Evolutionary conservation across 2,113 vertebrate species (phyloP).

Genomic region (Thalassarche chlororhynchos): DNA sequence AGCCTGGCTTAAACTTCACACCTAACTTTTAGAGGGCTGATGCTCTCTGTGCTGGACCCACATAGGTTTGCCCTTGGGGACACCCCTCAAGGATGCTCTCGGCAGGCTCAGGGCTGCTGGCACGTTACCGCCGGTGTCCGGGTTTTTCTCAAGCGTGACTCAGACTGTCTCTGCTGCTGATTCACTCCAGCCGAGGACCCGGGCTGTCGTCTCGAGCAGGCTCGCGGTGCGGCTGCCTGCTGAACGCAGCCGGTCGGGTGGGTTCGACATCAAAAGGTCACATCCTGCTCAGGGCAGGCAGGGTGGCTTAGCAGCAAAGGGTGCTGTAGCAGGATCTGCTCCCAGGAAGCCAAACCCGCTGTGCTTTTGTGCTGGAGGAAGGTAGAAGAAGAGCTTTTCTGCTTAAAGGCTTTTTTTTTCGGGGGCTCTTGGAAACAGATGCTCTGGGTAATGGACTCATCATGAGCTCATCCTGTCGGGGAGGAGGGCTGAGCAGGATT

Average conservation of each 20-base stretch:
- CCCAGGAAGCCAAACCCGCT: rapidly evolving
- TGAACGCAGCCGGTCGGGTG: rapidly evolving
- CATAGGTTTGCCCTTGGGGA: not conserved
- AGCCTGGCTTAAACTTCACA: not conserved
- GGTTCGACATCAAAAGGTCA: rapidly evolving
- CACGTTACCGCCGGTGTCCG: rapidly evolving
- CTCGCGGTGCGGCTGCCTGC: not conserved
- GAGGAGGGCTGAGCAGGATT: not conserved
- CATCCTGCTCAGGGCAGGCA: not conserved
- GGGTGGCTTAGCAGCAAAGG: not conserved
- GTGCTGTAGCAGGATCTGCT: not conserved
- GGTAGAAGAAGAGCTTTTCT: not conserved
- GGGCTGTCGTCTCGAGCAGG: not conserved
- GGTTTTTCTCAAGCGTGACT: constrained; percentile 25
- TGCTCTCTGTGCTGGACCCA: not conserved
- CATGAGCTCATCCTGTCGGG: not conserved
- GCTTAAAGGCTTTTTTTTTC: not conserved
- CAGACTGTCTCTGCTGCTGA: constrained; percentile 52
- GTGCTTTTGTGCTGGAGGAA: not conserved
- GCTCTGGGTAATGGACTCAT: not conserved
- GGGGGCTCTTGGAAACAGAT: not conserved
- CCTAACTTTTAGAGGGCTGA: not conserved
- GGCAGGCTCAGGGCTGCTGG: not conserved
- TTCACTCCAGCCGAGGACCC: not conserved
- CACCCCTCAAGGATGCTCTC: not conserved